phyloP scores from a whole-genome alignment of 2,797 vertebrate species.

The Cephalopachus bancanus region DNA sequence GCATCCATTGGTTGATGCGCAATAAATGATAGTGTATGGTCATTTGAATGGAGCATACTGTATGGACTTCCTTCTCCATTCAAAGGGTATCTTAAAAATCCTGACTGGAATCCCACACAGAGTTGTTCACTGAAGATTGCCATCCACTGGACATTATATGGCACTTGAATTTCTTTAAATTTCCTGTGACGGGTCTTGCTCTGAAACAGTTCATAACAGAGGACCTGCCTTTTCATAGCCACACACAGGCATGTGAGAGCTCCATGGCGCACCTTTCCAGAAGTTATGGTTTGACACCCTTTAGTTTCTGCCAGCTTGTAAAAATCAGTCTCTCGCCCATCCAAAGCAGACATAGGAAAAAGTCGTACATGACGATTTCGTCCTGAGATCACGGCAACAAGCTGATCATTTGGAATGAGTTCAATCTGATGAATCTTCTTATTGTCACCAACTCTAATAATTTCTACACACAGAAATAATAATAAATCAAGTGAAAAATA shows the following conservation, averaged over 20 bases:
- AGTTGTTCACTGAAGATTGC: conserved; percentile 96
- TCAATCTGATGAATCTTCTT: conserved; percentile 99
- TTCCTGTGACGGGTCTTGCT: conserved; percentile 95
- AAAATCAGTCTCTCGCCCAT: conserved; percentile 96
- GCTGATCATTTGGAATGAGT: conserved; percentile 95
- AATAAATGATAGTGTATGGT: conserved; percentile 97
- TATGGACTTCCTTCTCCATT: conserved; percentile 92
- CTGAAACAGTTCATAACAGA: conserved; percentile 97
- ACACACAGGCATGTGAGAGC: conserved; percentile 96
- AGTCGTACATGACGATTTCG: conserved; percentile 98
- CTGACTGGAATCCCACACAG: conserved; percentile 96
- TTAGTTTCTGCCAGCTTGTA: conserved; percentile 97
- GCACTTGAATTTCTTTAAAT: conserved; percentile 95
- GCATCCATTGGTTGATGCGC: conserved; percentile 94
- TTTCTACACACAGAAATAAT: conserved; percentile 90
- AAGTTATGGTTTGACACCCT: conserved; percentile 96
- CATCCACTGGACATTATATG: conserved; percentile 96
- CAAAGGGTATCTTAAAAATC: conserved; percentile 95
- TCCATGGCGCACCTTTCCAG: conserved; percentile 93
- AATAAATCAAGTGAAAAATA: conserved; percentile 54
- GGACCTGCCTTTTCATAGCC: conserved; percentile 97
- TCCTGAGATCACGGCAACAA: conserved; percentile 98
- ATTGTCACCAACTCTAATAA: conserved; percentile 97
- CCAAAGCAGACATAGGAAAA: conserved; percentile 94
- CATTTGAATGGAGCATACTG: conserved; percentile 95